These are phyloP conservation scores for Smittia aterrima DNA, from an alignment of 2,888 invertebrate species.

Conservation along the genomic window DNA sequence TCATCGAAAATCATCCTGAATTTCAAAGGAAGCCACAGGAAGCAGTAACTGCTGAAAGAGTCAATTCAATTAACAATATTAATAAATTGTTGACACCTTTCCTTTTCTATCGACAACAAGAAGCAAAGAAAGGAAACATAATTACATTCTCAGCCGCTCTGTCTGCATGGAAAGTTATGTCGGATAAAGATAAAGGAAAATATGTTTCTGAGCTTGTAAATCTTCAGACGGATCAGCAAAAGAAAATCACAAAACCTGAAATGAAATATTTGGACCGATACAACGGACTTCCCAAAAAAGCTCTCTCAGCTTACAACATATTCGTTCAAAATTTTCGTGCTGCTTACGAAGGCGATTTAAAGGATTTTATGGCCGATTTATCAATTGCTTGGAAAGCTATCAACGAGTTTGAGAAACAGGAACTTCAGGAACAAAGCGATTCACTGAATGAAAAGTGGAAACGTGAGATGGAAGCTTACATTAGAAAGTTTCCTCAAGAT, in stretches of 20 bases:
- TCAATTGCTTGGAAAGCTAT: neutral
- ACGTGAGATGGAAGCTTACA: neutral
- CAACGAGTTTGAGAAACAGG: neutral
- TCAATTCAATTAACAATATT: neutral
- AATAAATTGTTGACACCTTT: neutral
- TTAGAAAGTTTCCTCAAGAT: neutral
- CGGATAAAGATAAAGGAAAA: neutral
- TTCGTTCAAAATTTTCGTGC: neutral
- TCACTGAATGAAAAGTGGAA: neutral
- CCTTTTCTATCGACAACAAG: neutral
- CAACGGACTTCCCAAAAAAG: neutral
- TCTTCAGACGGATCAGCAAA: neutral
- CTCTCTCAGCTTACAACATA: neutral
- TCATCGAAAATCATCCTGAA: neutral
- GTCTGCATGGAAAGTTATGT: neutral
- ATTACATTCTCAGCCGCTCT: neutral
- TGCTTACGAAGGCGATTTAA: neutral
- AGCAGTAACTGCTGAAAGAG: neutral
- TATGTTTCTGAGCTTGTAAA: neutral
- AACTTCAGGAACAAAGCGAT: neutral
- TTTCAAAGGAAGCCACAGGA: neutral
- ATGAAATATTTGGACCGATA: neutral
- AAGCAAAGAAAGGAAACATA: neutral
- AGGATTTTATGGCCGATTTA: neutral
- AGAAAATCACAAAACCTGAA: neutral